A percentile compares a stretch with the other conserved stretches of the same genome.
Conservation (phyloP, 2,888 invertebrate genomes). For the Podotricha telesiphe region DNA sequence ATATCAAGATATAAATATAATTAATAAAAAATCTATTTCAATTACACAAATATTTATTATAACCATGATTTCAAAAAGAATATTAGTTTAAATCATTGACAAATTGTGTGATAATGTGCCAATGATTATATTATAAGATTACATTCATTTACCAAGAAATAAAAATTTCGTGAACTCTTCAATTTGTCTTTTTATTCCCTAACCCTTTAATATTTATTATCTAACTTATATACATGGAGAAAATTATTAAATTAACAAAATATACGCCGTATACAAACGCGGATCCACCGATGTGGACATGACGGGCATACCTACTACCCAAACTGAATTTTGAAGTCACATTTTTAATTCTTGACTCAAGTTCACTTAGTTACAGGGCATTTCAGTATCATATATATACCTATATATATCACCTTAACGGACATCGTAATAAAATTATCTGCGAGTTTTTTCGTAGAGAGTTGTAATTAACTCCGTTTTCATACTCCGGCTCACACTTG, state of each 20-base stretch:
- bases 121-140: slow-evolving; percentile 68
- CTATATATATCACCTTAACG: too few relatives aligned
- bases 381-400: too few relatives aligned
- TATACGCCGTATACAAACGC: background rate
- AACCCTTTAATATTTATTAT: background rate
- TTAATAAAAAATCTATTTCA: background rate
- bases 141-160: slow-evolving; percentile 13
- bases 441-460: too few relatives aligned
- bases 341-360: too few relatives aligned
- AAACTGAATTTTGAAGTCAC: too few relatives aligned
- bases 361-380: too few relatives aligned
- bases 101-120: slow-evolving; percentile 83
- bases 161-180: background rate
- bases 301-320: too few relatives aligned
- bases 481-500: too few relatives aligned
- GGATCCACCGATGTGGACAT: too few relatives aligned
- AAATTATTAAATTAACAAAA: background rate
- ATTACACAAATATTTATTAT: slow-evolving; percentile 7
- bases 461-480: too few relatives aligned
- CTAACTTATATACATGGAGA: background rate
- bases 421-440: too few relatives aligned
- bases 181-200: slow-evolving; percentile 27
- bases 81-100: slow-evolving; percentile 68
- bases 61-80: background rate
- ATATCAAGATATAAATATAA: background rate